A percentile compares a stretch with the other conserved stretches of the same genome.
These are phyloP conservation scores for Cartodere bifasciata DNA, from an alignment of 2,888 invertebrate genomes.

Conservation along the genomic window DNA sequence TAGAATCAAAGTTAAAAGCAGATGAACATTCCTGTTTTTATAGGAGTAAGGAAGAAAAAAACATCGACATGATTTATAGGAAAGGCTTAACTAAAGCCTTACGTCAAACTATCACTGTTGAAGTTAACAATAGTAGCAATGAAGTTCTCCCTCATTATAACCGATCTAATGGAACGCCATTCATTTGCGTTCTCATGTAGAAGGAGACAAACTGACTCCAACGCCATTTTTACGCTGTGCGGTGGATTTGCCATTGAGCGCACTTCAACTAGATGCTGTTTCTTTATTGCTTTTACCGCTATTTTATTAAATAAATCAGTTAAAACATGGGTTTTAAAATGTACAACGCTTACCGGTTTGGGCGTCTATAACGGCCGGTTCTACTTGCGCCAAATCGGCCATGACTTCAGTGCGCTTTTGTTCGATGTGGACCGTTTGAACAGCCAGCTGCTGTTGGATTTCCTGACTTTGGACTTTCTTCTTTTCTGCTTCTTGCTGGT, in stretches of 20 bases:
- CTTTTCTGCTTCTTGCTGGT: slow-evolving; percentile 98
- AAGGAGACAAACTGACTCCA: slow-evolving; percentile 88
- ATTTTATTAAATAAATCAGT: slow-evolving; percentile 12
- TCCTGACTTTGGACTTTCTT: slow-evolving; percentile 97
- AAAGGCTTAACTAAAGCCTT: slow-evolving; percentile 38
- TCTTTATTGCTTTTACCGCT: slow-evolving; percentile 93
- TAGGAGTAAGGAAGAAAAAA: background rate
- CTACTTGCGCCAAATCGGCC: slow-evolving; percentile 93
- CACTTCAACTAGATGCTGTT: slow-evolving; percentile 90
- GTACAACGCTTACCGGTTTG: slow-evolving; percentile 70
- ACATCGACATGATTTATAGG: slow-evolving; percentile 4
- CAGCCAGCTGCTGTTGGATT: slow-evolving; percentile 68
- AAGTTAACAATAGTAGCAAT: slow-evolving; percentile 90
- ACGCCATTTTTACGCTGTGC: slow-evolving; percentile 79
- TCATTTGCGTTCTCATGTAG: slow-evolving; percentile 84
- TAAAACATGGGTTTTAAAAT: no score
- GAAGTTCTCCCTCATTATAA: slow-evolving; percentile 91
- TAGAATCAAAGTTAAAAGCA: no score
- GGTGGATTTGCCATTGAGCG: slow-evolving; percentile 93
- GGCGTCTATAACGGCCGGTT: slow-evolving; percentile 97
- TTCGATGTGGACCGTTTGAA: slow-evolving; percentile 87
- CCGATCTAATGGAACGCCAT: slow-evolving; percentile 85
- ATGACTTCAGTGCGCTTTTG: slow-evolving; percentile 90
- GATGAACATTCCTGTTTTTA: no score
- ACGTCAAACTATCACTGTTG: slow-evolving; percentile 85